These are phyloP conservation scores for Morpho deidamia DNA, from an alignment of 2,888 invertebrate species.

Conservation along the genomic window DNA sequence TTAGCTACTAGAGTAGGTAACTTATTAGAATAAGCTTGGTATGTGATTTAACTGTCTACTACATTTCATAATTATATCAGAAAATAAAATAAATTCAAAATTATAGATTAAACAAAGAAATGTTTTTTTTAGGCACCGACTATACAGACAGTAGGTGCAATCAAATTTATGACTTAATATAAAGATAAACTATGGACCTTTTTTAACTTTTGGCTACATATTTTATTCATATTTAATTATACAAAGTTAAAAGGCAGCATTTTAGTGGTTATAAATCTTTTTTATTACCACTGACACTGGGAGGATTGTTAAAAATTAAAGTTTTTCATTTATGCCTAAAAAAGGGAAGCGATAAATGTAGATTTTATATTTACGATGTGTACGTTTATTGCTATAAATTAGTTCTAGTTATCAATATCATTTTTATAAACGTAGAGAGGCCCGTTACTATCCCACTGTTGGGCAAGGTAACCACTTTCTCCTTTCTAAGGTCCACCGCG, in stretches of 20 bases:
- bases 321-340: not conserved
- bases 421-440: too few species aligned
- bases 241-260: not conserved
- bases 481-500: too few species aligned
- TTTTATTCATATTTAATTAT: slow-evolving; percentile 9
- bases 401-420: not conserved
- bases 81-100: not conserved
- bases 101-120: not conserved
- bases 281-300: not conserved
- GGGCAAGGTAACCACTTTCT: too few species aligned
- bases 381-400: not conserved
- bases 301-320: not conserved
- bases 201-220: not conserved
- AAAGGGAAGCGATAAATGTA: not conserved
- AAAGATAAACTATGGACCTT: slow-evolving; percentile 1
- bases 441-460: too few species aligned
- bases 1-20: too few species aligned
- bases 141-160: not conserved
- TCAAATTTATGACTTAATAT: not conserved
- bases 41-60: too few species aligned
- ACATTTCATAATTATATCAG: too few species aligned
- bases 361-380: not conserved
- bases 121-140: not conserved
- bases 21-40: too few species aligned
- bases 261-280: slow-evolving; percentile 13